These are phyloP conservation scores for Tetrax tetrax DNA, from an alignment of 2,113 vertebrate species.

Conservation along the genomic window DNA sequence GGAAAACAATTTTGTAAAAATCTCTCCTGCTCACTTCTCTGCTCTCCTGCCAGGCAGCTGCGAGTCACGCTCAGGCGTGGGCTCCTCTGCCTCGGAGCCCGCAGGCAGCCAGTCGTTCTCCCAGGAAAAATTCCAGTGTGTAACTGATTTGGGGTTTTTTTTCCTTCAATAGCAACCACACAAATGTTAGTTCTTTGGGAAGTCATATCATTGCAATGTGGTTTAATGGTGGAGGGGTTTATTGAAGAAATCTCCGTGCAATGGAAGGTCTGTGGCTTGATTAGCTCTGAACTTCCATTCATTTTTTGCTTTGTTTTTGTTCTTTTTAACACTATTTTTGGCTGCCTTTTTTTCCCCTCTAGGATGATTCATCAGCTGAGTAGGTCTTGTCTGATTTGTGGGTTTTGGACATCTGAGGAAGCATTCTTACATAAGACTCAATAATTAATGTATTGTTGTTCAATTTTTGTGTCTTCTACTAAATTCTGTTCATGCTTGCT, in stretches of 20 bases:
- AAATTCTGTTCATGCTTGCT: not conserved
- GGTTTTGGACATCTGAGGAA: conserved; percentile 26
- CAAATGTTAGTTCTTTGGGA: not conserved
- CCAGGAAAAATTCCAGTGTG: not conserved
- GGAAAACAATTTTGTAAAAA: not conserved
- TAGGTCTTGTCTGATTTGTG: conserved; percentile 7
- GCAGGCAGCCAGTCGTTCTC: not conserved
- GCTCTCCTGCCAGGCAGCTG: not conserved
- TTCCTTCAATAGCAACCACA: not conserved
- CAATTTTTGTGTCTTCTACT: not conserved
- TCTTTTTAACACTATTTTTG: conserved; percentile 41
- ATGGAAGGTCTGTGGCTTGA: not conserved
- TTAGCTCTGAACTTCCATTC: conserved; percentile 12
- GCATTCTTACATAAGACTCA: conserved; percentile 6
- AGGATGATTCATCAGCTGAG: conserved; percentile 44
- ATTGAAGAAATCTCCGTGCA: not conserved
- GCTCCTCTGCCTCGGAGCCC: not conserved
- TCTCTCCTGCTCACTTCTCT: not conserved
- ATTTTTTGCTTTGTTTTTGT: conserved; percentile 8
- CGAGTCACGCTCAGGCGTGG: not conserved
- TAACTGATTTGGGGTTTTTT: not conserved
- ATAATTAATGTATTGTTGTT: conserved; percentile 25
- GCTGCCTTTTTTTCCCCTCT: not conserved
- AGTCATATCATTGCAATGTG: not conserved
- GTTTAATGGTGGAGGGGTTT: not conserved